Evolutionary conservation across 2,797 vertebrate species (phyloP).

Genomic region (Anomalospiza imberbis): DNA sequence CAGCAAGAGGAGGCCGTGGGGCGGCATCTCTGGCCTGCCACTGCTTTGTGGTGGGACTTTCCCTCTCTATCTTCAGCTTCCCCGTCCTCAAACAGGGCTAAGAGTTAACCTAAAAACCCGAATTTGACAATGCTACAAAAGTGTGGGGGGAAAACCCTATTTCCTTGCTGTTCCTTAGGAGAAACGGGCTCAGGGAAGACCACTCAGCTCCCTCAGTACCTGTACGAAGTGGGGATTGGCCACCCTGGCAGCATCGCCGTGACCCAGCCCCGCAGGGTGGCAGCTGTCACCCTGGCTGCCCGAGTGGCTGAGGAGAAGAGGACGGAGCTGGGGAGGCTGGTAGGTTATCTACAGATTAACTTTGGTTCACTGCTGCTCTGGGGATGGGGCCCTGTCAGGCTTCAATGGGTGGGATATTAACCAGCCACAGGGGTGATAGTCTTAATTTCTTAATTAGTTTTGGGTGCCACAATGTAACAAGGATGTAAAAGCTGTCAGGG

Average conservation of each 20-base stretch:
- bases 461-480: background rate
- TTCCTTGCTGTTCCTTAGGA: conserved; percentile 68
- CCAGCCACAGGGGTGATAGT: background rate
- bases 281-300: conserved; percentile 91
- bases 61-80: background rate
- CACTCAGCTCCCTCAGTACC: conserved; percentile 95
- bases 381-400: background rate
- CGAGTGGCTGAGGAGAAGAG: conserved; percentile 93
- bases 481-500: background rate
- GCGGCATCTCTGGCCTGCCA: background rate
- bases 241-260: conserved; percentile 85
- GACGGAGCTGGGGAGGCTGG: conserved; percentile 90
- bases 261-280: conserved; percentile 94
- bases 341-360: conserved; percentile 28
- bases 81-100: background rate
- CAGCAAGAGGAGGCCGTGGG: rapidly evolving
- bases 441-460: background rate
- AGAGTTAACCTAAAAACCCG: rapidly evolving
- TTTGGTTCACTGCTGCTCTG: background rate
- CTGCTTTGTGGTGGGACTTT: background rate
- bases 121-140: background rate
- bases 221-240: conserved; percentile 89
- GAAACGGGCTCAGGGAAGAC: conserved; percentile 98
- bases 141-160: rapidly evolving
- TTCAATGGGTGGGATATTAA: background rate